These are phyloP conservation scores for Nasonia giraulti DNA, from an alignment of 1,140 invertebrate species.

Conservation along the genomic window DNA sequence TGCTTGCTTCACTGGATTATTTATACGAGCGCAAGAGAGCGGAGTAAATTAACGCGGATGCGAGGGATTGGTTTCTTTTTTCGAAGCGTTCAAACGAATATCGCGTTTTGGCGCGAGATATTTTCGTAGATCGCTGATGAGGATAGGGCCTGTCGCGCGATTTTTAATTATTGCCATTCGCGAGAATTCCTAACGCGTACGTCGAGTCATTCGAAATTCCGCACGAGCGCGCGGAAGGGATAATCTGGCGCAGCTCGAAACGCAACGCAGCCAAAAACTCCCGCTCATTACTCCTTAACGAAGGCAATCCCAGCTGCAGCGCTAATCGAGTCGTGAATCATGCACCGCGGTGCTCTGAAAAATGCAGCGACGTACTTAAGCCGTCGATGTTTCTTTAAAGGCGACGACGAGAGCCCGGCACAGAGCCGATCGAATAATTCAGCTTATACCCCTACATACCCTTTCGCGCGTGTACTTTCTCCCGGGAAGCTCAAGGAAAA, in stretches of 20 bases:
- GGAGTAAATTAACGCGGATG: neutral
- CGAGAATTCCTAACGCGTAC: too few species aligned
- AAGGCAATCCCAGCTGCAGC: neutral
- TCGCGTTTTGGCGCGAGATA: neutral
- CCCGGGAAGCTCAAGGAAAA: neutral
- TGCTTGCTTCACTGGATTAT: neutral
- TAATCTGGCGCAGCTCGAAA: neutral
- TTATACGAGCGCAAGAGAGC: neutral
- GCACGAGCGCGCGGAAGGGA: too few species aligned
- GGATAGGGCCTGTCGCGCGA: neutral
- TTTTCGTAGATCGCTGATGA: neutral
- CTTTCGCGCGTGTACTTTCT: neutral
- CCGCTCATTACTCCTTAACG: neutral
- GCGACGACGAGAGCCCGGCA: neutral
- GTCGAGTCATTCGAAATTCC: too few species aligned
- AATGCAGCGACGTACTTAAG: slow-evolving; percentile 17
- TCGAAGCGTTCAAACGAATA: neutral
- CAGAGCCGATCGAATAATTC: slow-evolving; percentile 13
- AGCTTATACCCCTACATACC: too few species aligned
- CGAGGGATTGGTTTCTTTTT: neutral
- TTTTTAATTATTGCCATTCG: neutral
- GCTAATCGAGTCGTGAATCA: slow-evolving; percentile 17
- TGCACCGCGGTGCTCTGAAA: neutral
- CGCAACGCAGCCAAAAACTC: neutral
- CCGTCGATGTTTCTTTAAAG: slow-evolving; percentile 34